A percentile compares a stretch with the other conserved stretches of the same genome.
phyloP scores from a whole-genome alignment of 92 coral and sea anemone species.

The Metridium senile region DNA sequence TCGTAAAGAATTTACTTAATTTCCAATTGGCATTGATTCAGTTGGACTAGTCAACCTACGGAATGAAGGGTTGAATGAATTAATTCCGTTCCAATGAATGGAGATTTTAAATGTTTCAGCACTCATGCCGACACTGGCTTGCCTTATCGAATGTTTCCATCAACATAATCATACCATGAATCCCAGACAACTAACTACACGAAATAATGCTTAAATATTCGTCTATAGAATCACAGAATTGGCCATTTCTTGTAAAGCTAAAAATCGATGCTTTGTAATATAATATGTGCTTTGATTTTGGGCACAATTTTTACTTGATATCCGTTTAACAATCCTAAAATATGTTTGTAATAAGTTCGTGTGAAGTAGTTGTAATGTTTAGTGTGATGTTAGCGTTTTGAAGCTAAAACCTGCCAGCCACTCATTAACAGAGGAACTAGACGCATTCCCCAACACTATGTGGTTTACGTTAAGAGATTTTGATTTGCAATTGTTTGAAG shows the following conservation, averaged over 20 bases:
- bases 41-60: conserved; percentile 23
- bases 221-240: conserved; percentile 10
- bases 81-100: conserved; percentile 35
- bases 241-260: not conserved
- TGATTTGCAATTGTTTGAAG: conserved; percentile 12
- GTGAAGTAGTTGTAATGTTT: conserved; percentile 21
- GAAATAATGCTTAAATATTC: conserved; percentile 1
- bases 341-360: not conserved
- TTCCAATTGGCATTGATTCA: conserved; percentile 9
- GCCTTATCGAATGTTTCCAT: conserved; percentile 14
- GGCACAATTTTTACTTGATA: conserved; percentile 16
- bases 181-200: not conserved
- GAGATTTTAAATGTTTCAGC: conserved; percentile 15
- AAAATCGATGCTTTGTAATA: not conserved
- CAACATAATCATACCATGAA: not conserved
- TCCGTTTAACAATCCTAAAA: not conserved
- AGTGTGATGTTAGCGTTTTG: conserved; percentile 30
- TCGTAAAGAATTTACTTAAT: conserved; percentile 25
- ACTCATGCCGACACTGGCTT: conserved; percentile 17
- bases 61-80: conserved; percentile 26
- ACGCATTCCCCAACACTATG: conserved; percentile 32
- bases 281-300: conserved; percentile 24
- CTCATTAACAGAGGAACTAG: conserved; percentile 42
- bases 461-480: conserved; percentile 22
- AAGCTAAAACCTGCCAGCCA: conserved; percentile 16